phyloP scores from a whole-genome alignment of 2,113 vertebrate species.

The Picathartes gymnocephalus region DNA sequence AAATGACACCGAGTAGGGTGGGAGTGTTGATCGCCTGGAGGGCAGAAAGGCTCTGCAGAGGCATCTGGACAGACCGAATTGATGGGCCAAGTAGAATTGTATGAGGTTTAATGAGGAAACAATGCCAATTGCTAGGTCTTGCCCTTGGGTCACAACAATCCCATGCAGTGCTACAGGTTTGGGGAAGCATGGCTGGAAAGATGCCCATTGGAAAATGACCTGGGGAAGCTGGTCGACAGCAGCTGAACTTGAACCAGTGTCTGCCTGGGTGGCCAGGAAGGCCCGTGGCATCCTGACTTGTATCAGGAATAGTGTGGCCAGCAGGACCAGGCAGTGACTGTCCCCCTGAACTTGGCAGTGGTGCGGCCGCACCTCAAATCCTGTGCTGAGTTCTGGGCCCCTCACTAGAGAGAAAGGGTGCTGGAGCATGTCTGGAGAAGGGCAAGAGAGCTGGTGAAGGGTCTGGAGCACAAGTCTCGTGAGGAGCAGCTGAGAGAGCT shows the following conservation, averaged over 20 bases:
- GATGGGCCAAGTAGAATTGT: rapidly evolving
- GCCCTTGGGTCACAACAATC: neutral
- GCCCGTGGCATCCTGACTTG: neutral
- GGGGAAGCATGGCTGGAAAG: neutral
- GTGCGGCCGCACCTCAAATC: rapidly evolving
- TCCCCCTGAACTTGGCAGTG: rapidly evolving
- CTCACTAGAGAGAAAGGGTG: neutral
- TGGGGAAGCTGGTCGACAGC: rapidly evolving
- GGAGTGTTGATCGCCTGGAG: neutral
- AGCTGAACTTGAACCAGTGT: rapidly evolving
- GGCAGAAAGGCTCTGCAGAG: neutral
- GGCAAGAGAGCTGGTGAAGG: neutral
- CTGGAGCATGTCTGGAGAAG: neutral
- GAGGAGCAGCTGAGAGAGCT: neutral
- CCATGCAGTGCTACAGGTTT: neutral
- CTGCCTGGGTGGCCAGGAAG: neutral
- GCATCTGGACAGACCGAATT: neutral
- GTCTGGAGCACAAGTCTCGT: neutral
- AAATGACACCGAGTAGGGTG: neutral
- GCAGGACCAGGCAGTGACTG: neutral
- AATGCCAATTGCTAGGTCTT: neutral
- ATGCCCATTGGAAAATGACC: rapidly evolving
- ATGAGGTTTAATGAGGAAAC: neutral
- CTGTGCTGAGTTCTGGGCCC: neutral
- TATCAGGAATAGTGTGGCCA: neutral